Evolutionary conservation across 1,140 invertebrate species (phyloP).

Genomic region (Drosophila sulfurigaster): DNA sequence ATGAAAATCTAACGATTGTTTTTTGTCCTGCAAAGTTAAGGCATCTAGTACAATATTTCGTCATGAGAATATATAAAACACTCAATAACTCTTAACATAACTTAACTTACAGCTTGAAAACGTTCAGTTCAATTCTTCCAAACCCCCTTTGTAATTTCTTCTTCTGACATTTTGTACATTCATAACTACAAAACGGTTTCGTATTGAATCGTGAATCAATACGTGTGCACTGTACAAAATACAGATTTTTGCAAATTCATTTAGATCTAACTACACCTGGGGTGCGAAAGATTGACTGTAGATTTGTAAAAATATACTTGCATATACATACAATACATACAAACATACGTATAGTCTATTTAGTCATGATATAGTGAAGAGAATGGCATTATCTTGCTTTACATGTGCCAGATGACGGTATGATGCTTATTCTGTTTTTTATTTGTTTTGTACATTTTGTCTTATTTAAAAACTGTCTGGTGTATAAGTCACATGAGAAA

Average conservation of each 20-base stretch:
- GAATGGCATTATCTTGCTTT: conserved; percentile 22
- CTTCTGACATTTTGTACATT: conserved; percentile 37
- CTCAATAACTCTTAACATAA: conserved; percentile 12
- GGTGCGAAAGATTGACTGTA: conserved; percentile 24
- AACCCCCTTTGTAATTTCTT: conserved; percentile 45
- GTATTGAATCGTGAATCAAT: conserved; percentile 24
- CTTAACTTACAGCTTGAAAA: conserved; percentile 20
- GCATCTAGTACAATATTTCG: conserved; percentile 26
- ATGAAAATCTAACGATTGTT: conserved; percentile 11
- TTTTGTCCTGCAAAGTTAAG: conserved; percentile 35
- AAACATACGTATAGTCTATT: conserved; percentile 9
- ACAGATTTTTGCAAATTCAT: conserved; percentile 24
- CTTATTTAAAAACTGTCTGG: conserved; percentile 59
- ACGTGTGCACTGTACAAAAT: conserved; percentile 33
- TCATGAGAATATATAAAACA: conserved; percentile 15
- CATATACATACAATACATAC: conserved; percentile 4
- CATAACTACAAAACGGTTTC: conserved; percentile 16
- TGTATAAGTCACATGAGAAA: conserved; percentile 67
- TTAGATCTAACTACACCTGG: conserved; percentile 14
- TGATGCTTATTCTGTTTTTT: conserved; percentile 22
- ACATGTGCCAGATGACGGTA: conserved; percentile 37
- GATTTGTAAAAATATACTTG: conserved; percentile 14
- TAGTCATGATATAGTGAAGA: background rate
- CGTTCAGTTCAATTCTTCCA: conserved; percentile 64
- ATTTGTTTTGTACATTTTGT: conserved; percentile 31